A percentile compares a stretch with the other conserved stretches of the same genome.
Evolutionary conservation across 2,888 invertebrate species (phyloP).

Genomic region (Melieria picta): DNA sequence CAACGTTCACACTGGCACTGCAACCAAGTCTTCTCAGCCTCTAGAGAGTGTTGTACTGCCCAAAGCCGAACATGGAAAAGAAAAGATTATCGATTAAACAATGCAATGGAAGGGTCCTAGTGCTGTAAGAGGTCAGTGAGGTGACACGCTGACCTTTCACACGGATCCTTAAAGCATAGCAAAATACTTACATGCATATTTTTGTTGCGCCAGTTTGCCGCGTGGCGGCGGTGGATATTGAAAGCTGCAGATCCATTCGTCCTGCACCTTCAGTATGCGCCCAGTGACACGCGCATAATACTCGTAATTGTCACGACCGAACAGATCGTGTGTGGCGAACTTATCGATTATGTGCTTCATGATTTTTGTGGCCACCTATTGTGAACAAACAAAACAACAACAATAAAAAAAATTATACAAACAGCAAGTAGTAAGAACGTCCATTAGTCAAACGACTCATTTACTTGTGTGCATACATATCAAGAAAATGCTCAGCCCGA

Average conservation of each 20-base stretch:
- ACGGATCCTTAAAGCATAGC: neutral
- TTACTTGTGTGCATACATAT: no score
- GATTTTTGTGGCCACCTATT: conserved; percentile 90
- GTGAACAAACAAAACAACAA: neutral
- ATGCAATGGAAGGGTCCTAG: neutral
- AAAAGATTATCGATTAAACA: neutral
- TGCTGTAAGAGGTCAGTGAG: neutral
- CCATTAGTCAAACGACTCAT: neutral
- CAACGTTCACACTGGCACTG: conserved; percentile 90
- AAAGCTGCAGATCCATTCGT: conserved; percentile 96
- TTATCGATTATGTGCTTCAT: conserved; percentile 98
- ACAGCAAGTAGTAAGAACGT: neutral
- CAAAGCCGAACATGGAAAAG: conserved; percentile 38
- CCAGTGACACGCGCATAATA: conserved; percentile 96
- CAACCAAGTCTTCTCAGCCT: conserved; percentile 90
- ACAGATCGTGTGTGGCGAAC: conserved; percentile 94
- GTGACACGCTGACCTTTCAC: neutral
- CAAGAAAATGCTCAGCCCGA: no score
- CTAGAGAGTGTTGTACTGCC: conserved; percentile 84
- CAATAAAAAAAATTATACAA: conserved; percentile 1
- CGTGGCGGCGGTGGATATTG: conserved; percentile 82
- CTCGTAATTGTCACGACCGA: conserved; percentile 94
- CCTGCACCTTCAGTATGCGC: conserved; percentile 88
- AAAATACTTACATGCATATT: conserved; percentile 72
- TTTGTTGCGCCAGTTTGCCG: conserved; percentile 73